phyloP scores from a whole-genome alignment of 2,888 invertebrate species.

The Cabera pusaria region DNA sequence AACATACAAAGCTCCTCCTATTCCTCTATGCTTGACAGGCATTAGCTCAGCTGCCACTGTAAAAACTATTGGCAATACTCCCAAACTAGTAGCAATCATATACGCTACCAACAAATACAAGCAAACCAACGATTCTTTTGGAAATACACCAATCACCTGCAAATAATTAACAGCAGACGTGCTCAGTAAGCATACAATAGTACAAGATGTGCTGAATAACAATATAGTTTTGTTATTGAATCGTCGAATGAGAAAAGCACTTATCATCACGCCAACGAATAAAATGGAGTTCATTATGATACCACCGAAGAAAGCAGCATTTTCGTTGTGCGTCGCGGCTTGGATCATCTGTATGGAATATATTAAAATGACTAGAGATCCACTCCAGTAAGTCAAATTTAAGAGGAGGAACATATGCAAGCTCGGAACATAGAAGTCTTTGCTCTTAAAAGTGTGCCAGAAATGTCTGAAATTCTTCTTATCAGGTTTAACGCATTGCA shows the following conservation, averaged over 20 bases:
- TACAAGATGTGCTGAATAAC: slow-evolving; percentile 1
- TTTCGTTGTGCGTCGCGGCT: slow-evolving; percentile 10
- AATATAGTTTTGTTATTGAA: slow-evolving; percentile 13
- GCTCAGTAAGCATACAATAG: slow-evolving; percentile 1
- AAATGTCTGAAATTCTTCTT: slow-evolving; percentile 1
- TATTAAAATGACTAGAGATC: background rate
- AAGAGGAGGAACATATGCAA: slow-evolving; percentile 17
- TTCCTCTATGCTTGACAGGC: slow-evolving; percentile 26
- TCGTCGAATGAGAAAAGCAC: slow-evolving; percentile 2
- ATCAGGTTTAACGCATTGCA: background rate
- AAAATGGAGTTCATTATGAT: slow-evolving; percentile 13
- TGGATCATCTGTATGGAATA: slow-evolving; percentile 13
- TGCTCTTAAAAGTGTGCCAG: slow-evolving; percentile 11
- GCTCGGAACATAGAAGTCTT: slow-evolving; percentile 18
- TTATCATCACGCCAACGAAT: slow-evolving; percentile 6
- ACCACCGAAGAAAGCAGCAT: slow-evolving; percentile 6
- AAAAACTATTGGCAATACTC: slow-evolving; percentile 15
- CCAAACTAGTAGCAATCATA: slow-evolving; percentile 14
- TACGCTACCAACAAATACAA: slow-evolving; percentile 20
- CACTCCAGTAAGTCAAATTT: slow-evolving; percentile 14
- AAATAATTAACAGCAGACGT: slow-evolving; percentile 9
- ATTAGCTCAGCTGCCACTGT: slow-evolving; percentile 23
- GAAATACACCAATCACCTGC: slow-evolving; percentile 12
- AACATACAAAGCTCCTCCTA: slow-evolving; percentile 23
- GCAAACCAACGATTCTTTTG: slow-evolving; percentile 17